Conservation (phyloP, 2,113 vertebrate genomes). For the Passerina amoena region DNA sequence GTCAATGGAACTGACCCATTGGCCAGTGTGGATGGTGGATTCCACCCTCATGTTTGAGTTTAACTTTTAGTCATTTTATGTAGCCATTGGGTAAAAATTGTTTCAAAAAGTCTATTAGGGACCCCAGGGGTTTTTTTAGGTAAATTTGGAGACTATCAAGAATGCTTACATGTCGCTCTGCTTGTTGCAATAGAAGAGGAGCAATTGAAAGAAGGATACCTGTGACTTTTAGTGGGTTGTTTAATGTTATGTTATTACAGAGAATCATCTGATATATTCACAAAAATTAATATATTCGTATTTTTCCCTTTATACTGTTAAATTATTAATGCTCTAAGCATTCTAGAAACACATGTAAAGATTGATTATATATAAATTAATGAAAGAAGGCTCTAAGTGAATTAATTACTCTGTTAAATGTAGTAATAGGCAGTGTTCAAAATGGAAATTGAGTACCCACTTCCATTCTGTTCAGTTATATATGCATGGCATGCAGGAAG, state of each 20-base stretch:
- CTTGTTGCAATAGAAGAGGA: not conserved
- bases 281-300: not conserved
- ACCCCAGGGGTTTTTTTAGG: not conserved
- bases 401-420: not conserved
- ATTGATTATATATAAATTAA: not conserved
- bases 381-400: not conserved
- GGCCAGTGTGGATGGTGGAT: not conserved
- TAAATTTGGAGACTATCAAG: not conserved
- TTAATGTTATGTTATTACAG: not conserved
- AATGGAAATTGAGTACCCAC: not conserved
- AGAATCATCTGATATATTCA: not conserved
- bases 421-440: not conserved
- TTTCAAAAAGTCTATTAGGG: not conserved
- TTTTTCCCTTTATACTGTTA: not conserved
- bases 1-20: not conserved
- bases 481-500: not conserved
- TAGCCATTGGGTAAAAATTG: not conserved
- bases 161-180: not conserved
- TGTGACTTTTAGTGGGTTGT: not conserved
- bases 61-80: not conserved
- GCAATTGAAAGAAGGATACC: not conserved
- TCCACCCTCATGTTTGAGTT: not conserved
- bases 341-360: not conserved
- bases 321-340: not conserved
- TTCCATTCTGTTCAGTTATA: not conserved